phyloP scores from a whole-genome alignment of 2,797 vertebrate species.

The Botia almorhae region DNA sequence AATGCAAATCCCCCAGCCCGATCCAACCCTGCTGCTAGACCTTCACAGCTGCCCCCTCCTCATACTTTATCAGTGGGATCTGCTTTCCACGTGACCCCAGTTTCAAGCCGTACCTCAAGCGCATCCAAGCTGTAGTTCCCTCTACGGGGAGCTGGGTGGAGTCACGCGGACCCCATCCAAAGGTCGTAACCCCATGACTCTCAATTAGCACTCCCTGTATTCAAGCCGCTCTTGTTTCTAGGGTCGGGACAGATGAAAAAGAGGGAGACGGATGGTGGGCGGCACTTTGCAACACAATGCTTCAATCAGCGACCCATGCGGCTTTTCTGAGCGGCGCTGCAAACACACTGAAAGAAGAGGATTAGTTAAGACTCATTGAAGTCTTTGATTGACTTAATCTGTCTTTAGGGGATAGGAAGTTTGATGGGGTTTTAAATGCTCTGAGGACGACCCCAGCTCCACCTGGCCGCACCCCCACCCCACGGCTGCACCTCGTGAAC shows the following conservation, averaged over 20 bases:
- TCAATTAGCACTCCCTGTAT: slow-evolving; percentile 65
- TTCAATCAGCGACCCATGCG: slow-evolving; percentile 61
- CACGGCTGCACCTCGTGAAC: slow-evolving; percentile 14
- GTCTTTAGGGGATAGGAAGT: slow-evolving; percentile 67
- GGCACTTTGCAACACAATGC: slow-evolving; percentile 65
- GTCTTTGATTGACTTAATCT: slow-evolving; percentile 70
- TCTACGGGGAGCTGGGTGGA: slow-evolving; percentile 49
- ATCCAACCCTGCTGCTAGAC: slow-evolving; percentile 53
- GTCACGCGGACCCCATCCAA: slow-evolving; percentile 44
- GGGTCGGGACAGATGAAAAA: slow-evolving; percentile 52
- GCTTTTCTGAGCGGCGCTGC: slow-evolving; percentile 59
- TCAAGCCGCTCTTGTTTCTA: slow-evolving; percentile 59
- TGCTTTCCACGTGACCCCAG: slow-evolving; percentile 56
- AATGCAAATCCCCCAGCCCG: slow-evolving; percentile 59
- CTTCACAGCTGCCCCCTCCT: slow-evolving; percentile 50
- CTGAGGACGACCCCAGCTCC: slow-evolving; percentile 51
- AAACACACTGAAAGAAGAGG: slow-evolving; percentile 65
- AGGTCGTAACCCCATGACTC: slow-evolving; percentile 65
- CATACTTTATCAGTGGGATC: slow-evolving; percentile 44
- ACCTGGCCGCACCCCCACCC: slow-evolving; percentile 24
- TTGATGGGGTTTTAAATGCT: slow-evolving; percentile 59
- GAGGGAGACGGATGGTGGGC: slow-evolving; percentile 52
- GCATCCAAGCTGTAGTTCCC: slow-evolving; percentile 8
- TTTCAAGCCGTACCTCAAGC: slow-evolving; percentile 32
- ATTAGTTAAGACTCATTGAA: slow-evolving; percentile 67